Conservation (phyloP, 53 echinoderm and acorn worm genomes). For the Patiria pectinifera region DNA sequence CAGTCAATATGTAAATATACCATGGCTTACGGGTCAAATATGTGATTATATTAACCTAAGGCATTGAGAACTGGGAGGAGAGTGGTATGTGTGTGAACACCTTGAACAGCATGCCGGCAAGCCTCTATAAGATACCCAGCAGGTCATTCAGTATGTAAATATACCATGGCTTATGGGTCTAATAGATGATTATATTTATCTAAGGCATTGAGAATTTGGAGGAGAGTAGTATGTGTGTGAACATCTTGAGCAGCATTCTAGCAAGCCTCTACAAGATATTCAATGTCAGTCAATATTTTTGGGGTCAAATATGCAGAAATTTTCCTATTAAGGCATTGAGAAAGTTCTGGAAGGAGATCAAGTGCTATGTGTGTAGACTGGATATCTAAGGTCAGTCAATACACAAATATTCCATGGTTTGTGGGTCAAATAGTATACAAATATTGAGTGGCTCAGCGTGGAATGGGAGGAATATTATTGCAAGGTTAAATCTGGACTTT, state of each 20-base stretch:
- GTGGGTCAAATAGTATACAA: not conserved
- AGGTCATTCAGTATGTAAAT: slow-evolving; percentile 43
- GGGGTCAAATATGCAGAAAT: not conserved
- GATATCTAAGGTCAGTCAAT: slow-evolving; percentile 67
- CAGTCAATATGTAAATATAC: not conserved
- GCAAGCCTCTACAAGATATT: slow-evolving; percentile 64
- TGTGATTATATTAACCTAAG: too few relatives aligned
- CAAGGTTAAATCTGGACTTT: too few relatives aligned
- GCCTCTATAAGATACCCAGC: slow-evolving; percentile 66
- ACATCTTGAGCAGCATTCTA: slow-evolving; percentile 74
- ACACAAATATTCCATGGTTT: not conserved
- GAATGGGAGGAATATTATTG: too few relatives aligned
- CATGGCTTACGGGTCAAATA: too few relatives aligned
- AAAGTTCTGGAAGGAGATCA: slow-evolving; percentile 14
- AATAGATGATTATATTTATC: not conserved
- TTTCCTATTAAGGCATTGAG: slow-evolving; percentile 22
- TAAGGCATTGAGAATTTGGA: slow-evolving; percentile 42
- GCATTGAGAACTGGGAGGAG: slow-evolving; percentile 50
- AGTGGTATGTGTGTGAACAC: slow-evolving; percentile 65
- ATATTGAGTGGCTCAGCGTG: too few relatives aligned
- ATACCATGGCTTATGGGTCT: not conserved
- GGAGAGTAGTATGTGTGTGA: slow-evolving; percentile 57
- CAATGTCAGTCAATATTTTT: slow-evolving; percentile 52
- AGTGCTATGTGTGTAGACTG: slow-evolving; percentile 62
- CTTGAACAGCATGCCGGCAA: slow-evolving; percentile 65